phyloP scores from a whole-genome alignment of 2,113 vertebrate genomes.

The Triplophysa dalaica region DNA sequence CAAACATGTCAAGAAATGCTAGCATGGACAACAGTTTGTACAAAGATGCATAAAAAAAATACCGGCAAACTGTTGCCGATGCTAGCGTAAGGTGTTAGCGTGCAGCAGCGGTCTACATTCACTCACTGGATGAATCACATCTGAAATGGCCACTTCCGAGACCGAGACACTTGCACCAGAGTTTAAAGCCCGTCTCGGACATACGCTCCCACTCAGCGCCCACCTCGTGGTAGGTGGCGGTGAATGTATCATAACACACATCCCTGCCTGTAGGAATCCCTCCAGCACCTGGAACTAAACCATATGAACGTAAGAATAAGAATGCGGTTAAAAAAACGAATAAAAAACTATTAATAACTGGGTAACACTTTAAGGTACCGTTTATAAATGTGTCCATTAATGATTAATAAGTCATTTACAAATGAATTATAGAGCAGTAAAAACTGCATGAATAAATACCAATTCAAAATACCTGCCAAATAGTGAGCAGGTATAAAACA shows the following conservation, averaged over 20 bases:
- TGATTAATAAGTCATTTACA: too few species aligned
- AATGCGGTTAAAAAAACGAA: not conserved
- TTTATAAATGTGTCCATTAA: too few species aligned
- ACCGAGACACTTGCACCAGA: constrained; percentile 93
- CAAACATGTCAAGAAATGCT: constrained; percentile 42
- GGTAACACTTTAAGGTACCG: too few species aligned
- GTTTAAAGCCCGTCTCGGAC: constrained; percentile 95
- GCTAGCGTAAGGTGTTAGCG: constrained; percentile 20
- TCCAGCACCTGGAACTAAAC: constrained; percentile 76
- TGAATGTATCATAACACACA: constrained; percentile 91
- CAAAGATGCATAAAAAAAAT: too few species aligned
- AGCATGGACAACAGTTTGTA: constrained; percentile 53
- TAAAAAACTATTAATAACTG: too few species aligned
- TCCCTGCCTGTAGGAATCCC: constrained; percentile 69
- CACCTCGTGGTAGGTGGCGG: constrained; percentile 83
- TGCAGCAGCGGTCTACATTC: constrained; percentile 55
- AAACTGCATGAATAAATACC: too few species aligned
- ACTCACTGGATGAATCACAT: constrained; percentile 99
- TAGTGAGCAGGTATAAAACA: too few species aligned
- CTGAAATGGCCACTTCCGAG: constrained; percentile 95
- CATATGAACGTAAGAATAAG: not conserved
- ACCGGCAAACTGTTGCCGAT: constrained; percentile 49
- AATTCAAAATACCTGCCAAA: too few species aligned
- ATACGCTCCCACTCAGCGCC: constrained; percentile 95
- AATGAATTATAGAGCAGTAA: too few species aligned